These are phyloP conservation scores for Temnopleurus reevesii DNA, from an alignment of 53 echinoderm and acorn worm species.

Conservation along the genomic window DNA sequence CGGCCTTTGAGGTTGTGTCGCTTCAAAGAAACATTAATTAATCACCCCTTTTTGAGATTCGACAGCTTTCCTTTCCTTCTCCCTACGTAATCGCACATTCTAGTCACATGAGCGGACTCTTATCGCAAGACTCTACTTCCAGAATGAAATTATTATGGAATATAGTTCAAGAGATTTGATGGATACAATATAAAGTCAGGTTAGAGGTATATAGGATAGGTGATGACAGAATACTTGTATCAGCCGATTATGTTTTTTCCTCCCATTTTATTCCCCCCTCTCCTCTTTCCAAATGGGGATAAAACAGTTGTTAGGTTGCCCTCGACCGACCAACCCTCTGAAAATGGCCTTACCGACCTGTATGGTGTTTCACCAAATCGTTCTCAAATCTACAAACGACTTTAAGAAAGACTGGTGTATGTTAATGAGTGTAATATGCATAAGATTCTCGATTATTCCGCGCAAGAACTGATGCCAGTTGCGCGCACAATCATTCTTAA, in stretches of 20 bases:
- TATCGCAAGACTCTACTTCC: neutral
- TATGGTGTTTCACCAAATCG: no score
- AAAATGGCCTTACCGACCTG: no score
- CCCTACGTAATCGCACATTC: neutral
- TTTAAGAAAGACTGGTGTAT: no score
- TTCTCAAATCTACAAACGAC: no score
- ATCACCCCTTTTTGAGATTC: neutral
- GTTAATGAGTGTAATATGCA: no score
- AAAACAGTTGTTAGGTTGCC: no score
- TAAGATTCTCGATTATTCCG: no score
- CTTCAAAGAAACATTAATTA: constrained; percentile 37
- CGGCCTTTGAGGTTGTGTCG: constrained; percentile 3
- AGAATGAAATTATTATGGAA: neutral
- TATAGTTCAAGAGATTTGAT: constrained; percentile 13
- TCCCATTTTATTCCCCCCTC: neutral
- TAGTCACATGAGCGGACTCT: neutral
- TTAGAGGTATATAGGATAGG: neutral
- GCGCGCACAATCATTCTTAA: no score
- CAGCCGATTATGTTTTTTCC: constrained; percentile 1
- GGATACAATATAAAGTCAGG: neutral
- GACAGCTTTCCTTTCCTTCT: neutral
- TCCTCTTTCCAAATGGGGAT: no score
- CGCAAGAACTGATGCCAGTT: no score
- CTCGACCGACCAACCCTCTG: no score
- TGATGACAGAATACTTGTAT: constrained; percentile 28